phyloP scores from a whole-genome alignment of 1,140 invertebrate species.

The Eumeta japonica region DNA sequence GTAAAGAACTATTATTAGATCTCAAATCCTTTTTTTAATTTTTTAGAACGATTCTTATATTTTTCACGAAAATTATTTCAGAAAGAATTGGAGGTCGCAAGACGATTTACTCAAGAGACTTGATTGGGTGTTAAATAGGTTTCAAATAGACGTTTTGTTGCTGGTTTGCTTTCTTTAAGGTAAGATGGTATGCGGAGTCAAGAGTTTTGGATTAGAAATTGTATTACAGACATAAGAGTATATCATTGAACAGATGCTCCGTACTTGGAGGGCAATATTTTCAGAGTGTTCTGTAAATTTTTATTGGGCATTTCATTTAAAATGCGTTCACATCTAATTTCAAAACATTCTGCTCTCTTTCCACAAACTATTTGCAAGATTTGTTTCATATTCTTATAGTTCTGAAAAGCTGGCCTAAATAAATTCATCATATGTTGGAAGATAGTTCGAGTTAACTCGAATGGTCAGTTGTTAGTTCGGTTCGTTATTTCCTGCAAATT shows the following conservation, averaged over 20 bases:
- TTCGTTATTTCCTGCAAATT: conserved; percentile 1
- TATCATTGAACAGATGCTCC: conserved; percentile 20
- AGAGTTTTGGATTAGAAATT: conserved; percentile 16
- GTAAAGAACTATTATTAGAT: conserved; percentile 1
- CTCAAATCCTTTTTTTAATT: not conserved
- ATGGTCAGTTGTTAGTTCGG: conserved; percentile 1
- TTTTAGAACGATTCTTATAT: conserved; percentile 1
- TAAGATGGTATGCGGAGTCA: conserved; percentile 15
- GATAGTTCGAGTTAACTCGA: not conserved
- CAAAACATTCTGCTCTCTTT: conserved; percentile 18
- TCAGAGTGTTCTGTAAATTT: conserved; percentile 14
- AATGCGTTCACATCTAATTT: conserved; percentile 15
- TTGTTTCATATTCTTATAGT: conserved; percentile 3
- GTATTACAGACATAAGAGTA: conserved; percentile 13
- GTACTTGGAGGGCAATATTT: conserved; percentile 14
- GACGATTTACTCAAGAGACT: too few relatives aligned
- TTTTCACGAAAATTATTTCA: too few relatives aligned
- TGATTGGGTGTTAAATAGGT: too few relatives aligned
- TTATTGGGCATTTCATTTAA: conserved; percentile 16
- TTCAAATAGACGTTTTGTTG: not conserved
- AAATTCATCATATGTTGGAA: not conserved
- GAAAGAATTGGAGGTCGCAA: too few relatives aligned
- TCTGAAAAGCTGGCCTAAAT: conserved; percentile 2
- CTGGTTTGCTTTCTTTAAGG: not conserved
- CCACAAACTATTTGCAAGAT: conserved; percentile 23